Conservation (phyloP, 1,140 invertebrate genomes). For the Luehdorfia chinensis region DNA sequence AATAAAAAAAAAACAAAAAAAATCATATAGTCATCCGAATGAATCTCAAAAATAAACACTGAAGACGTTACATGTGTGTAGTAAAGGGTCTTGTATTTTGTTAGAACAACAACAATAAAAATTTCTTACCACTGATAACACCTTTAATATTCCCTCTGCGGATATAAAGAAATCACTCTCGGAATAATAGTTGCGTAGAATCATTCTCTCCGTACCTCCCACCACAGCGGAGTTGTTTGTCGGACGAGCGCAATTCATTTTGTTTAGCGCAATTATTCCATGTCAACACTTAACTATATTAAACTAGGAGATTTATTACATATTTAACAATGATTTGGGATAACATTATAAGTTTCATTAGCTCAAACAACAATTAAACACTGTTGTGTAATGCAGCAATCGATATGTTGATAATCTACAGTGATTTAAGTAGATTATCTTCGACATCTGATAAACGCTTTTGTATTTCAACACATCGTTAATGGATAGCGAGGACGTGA, state of each 20-base stretch:
- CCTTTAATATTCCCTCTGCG: background rate
- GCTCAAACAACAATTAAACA: background rate
- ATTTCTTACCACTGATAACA: slow-evolving; percentile 23
- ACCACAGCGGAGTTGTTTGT: background rate
- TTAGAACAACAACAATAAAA: too few species aligned
- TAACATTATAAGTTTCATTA: too few species aligned
- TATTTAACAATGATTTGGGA: background rate
- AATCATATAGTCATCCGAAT: too few species aligned
- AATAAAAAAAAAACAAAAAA: too few species aligned
- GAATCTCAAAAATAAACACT: too few species aligned
- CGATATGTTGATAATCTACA: background rate
- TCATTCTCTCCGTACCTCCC: background rate
- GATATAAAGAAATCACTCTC: slow-evolving; percentile 20
- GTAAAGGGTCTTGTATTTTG: too few species aligned
- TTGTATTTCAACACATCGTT: background rate
- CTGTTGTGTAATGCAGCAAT: background rate
- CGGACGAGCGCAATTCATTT: background rate
- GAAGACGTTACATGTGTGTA: too few species aligned
- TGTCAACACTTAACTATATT: background rate
- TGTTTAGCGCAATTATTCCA: background rate
- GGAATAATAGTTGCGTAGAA: slow-evolving; percentile 15
- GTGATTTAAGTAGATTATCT: background rate
- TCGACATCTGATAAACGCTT: background rate
- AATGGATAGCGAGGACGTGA: too few species aligned
- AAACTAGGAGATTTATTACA: background rate